These are phyloP conservation scores for Tuberolachnus salignus DNA, from an alignment of 2,888 invertebrate genomes.

Conservation along the genomic window DNA sequence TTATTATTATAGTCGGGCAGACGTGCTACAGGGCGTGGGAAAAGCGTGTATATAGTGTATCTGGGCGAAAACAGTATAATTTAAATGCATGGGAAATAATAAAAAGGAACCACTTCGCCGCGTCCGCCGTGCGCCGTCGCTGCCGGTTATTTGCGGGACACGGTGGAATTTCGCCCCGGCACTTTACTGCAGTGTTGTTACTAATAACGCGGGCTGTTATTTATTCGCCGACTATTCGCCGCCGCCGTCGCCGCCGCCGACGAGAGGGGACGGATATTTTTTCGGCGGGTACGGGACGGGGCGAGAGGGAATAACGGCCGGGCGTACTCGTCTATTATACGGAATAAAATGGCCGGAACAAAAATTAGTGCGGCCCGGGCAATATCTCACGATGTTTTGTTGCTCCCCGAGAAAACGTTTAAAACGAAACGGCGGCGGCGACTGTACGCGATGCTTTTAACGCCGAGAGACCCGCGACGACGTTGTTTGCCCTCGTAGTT, in stretches of 20 bases:
- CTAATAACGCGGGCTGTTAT: conserved; percentile 27
- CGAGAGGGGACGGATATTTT: background rate
- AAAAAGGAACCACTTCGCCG: conserved; percentile 27
- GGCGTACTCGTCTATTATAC: conserved; percentile 4
- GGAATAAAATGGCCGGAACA: conserved; percentile 28
- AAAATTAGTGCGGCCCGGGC: conserved; percentile 33
- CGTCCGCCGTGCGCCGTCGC: too few species aligned
- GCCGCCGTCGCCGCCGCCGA: background rate
- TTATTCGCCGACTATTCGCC: conserved; percentile 27
- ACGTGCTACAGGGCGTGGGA: conserved; percentile 17
- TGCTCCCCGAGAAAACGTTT: conserved; percentile 37
- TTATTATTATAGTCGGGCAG: background rate
- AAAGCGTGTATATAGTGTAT: conserved; percentile 13
- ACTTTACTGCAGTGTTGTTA: conserved; percentile 18
- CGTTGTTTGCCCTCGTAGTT: conserved; percentile 35
- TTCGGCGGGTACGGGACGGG: background rate
- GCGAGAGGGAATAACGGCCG: background rate
- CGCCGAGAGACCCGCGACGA: conserved; percentile 14
- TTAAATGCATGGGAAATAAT: conserved; percentile 55
- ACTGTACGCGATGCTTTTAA: conserved; percentile 34
- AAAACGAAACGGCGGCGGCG: conserved; percentile 32
- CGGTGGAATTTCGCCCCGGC: conserved; percentile 18
- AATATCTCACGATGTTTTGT: conserved; percentile 12
- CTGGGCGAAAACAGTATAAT: conserved; percentile 48
- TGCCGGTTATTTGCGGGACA: too few species aligned